phyloP scores from a whole-genome alignment of 2,797 vertebrate species.

The Furcifer pardalis region DNA sequence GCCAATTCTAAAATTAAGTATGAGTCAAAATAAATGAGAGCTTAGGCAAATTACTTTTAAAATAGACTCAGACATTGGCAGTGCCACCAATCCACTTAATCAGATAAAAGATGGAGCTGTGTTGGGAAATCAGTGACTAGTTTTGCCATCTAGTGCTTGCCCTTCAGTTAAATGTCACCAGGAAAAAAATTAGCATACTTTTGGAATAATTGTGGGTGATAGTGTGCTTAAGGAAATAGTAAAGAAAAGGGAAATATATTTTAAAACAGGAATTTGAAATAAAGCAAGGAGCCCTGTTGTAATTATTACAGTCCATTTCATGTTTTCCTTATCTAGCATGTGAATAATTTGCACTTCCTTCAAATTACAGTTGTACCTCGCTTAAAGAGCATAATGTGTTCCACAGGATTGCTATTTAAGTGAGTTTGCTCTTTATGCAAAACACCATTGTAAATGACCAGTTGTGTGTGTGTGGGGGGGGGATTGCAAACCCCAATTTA shows the following conservation, averaged over 20 bases:
- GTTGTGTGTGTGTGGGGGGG: too few species aligned
- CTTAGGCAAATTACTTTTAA: constrained; percentile 57
- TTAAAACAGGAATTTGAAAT: constrained; percentile 45
- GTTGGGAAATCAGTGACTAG: constrained; percentile 43
- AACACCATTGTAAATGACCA: too few species aligned
- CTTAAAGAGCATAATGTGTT: too few species aligned
- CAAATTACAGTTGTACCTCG: too few species aligned
- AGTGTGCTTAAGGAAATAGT: constrained; percentile 46
- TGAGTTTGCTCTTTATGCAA: too few species aligned
- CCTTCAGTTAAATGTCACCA: constrained; percentile 68
- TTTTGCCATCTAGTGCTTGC: constrained; percentile 61
- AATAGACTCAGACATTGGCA: constrained; percentile 46
- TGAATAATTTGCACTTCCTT: constrained; percentile 47
- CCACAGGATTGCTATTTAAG: too few species aligned
- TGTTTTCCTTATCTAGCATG: constrained; percentile 44
- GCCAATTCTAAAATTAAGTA: constrained; percentile 66
- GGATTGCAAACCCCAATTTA: too few species aligned
- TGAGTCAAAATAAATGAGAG: constrained; percentile 47
- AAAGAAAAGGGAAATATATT: constrained; percentile 48
- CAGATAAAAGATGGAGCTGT: constrained; percentile 55
- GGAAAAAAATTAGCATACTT: constrained; percentile 52
- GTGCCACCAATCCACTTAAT: constrained; percentile 38
- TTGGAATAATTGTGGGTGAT: constrained; percentile 32
- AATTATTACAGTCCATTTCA: constrained; percentile 58
- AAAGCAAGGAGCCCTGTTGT: constrained; percentile 48